Evolutionary conservation across 2,888 invertebrate species (phyloP), one percentile per base, ranked within the genome.

Genomic region (Tanypteryx hageni): DNA sequence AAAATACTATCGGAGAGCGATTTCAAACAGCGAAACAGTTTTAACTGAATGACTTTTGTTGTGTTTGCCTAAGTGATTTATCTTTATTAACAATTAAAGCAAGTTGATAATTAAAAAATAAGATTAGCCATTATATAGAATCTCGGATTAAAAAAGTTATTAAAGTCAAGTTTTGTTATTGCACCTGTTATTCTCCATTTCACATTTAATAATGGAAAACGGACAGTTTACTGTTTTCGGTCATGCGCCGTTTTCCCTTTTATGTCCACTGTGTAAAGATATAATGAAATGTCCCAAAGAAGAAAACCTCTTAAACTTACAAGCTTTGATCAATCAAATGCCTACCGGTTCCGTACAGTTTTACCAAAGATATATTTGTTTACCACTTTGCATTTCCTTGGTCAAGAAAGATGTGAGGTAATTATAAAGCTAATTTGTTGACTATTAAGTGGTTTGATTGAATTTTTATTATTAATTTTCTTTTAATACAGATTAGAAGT

Each of bases 261-360:
- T 89, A 16, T 64, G 89, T 68, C 89, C 89, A 13, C 64, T 89
- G 31, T 89, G 89, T n/a, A 61, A 89, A 64, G 64, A 89, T 11
- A 4, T 89, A n/a, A 11, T 89, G n/a, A 89, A 89, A n/a, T n/a
- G 64, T 16, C 64, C 89, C 44, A 59, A 61, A 14, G 89, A 64
- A 64, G 89, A 89, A 44, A 58, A 9, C 44, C 18, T 89, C 5
- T 10, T 44, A 14, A 89, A 64, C 61, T 64, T 89, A 14, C 22
- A 64, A 8, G 13, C 18, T 44, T 27, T 89, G 44, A 31, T 89
- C 10, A 18, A 64, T 64, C 61, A 64, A 16, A 64, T 64, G 11
- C 89, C 64, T 14, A 18, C 89, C 13, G 64, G 64, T 16, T 44
- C 89, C 0, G 61, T 89, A n/a, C 89, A 89, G 44, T 18, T 89